Percentiles rank a stretch among this genome's conserved stretches.
Evolutionary conservation across 2,797 vertebrate species (phyloP).

Genomic region (Ctenopoma kingsleyae): DNA sequence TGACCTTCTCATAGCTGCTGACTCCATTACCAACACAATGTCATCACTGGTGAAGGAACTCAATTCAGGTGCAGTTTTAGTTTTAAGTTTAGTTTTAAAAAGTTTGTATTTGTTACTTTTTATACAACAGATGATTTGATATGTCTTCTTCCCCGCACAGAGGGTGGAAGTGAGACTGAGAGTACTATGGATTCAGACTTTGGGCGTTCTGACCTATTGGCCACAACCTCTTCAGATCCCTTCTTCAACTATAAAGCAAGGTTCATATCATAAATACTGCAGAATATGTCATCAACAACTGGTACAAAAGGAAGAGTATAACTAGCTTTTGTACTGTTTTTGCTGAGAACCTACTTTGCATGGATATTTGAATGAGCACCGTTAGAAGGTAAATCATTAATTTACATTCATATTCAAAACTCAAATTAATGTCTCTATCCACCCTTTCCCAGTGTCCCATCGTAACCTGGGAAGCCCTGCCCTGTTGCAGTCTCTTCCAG

Average conservation of each 20-base stretch:
- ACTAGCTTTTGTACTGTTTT: background rate
- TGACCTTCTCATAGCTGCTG: constrained; percentile 96
- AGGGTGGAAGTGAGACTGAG: constrained; percentile 92
- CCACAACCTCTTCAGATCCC: constrained; percentile 89
- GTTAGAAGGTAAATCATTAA: background rate
- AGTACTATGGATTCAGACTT: constrained; percentile 93
- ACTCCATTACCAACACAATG: constrained; percentile 99
- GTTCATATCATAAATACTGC: constrained; percentile 56
- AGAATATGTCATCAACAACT: background rate
- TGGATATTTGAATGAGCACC: background rate
- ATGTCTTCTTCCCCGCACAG: constrained; percentile 66
- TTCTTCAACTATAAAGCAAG: constrained; percentile 90
- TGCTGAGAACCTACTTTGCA: background rate
- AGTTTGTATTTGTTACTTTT: background rate
- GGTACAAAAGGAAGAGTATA: background rate
- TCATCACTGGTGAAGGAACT: constrained; percentile 97
- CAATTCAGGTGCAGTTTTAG: constrained; percentile 88
- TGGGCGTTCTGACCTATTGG: constrained; percentile 88
- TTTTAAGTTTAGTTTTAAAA: background rate
- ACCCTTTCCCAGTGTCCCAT: background rate
- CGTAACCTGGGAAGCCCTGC: constrained; percentile 5
- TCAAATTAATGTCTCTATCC: background rate
- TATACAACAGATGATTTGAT: background rate
- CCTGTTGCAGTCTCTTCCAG: background rate
- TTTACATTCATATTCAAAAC: background rate